Conservation (phyloP, 2,888 invertebrate species). For the Caenorhabditis panamensis region DNA sequence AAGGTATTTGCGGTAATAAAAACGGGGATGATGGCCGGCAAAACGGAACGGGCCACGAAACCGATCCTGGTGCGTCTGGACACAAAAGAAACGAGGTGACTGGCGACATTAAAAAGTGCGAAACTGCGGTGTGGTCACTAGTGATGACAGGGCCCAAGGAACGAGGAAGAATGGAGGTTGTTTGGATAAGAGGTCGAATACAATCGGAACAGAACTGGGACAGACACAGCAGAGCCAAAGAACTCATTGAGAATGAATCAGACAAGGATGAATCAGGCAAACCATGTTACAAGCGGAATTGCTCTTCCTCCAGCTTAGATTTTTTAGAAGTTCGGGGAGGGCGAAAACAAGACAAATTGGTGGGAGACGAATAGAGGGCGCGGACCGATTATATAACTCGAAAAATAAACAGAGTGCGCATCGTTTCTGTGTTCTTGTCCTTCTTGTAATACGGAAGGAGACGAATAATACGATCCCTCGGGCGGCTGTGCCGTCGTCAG, state of each 20-base stretch:
- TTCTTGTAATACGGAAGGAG: conserved; percentile 52
- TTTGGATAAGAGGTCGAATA: conserved; percentile 36
- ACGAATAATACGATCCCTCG: conserved; percentile 52
- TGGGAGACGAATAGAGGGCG: conserved; percentile 1
- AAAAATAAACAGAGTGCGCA: conserved; percentile 57
- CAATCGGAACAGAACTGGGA: conserved; percentile 3
- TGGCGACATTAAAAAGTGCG: conserved; percentile 51
- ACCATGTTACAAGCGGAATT: too few relatives aligned
- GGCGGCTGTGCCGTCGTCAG: conserved; percentile 43
- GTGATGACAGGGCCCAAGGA: neutral
- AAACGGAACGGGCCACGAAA: conserved; percentile 19
- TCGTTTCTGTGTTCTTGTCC: conserved; percentile 18
- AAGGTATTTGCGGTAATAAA: too few relatives aligned
- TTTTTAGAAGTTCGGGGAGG: conserved; percentile 14
- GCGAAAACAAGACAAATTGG: conserved; percentile 49
- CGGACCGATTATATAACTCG: conserved; percentile 54
- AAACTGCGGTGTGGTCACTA: conserved; percentile 38
- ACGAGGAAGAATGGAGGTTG: conserved; percentile 4
- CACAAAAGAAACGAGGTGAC: conserved; percentile 52
- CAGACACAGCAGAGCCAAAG: neutral
- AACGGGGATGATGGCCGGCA: conserved; percentile 32
- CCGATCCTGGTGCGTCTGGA: neutral
- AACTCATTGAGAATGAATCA: conserved; percentile 2
- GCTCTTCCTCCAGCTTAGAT: too few relatives aligned
- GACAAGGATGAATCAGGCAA: too few relatives aligned